Evolutionary conservation across 2,797 vertebrate species (phyloP), one percentile per base, ranked within the genome.

Genomic region (Pseudotriccus pelzelni): DNA sequence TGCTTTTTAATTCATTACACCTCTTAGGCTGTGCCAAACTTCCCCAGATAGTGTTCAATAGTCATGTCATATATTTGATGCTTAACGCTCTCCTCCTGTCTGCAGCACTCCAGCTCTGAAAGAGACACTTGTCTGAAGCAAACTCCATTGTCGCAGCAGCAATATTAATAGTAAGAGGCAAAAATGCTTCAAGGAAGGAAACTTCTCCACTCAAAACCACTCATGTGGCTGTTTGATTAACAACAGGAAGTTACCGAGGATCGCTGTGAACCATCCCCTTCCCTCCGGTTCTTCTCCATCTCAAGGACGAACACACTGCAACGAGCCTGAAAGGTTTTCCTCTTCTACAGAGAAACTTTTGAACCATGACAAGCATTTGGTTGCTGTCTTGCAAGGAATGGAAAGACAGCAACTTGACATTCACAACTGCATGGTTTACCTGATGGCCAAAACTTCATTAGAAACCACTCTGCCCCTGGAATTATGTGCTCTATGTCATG

Each of bases 131-230:
- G 50, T 81, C 69, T 86, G 72, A 91, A 95, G 70, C 86, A 84
- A 83, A 32, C 32, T 70, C 41, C 86, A 37, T 68, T 78, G 94
- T 63, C 68, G 55, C 52, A 69, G 27, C 58, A 68, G 58, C 67
- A 78, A 22, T 59, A 85, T 74, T 92, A 46, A 82, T 37, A 93
- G 73, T 25, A 89, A 91, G 91, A 93, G 18, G 56, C 53, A 94
- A 90, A 96, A 91, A 87, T 32, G 70, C 49, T 86, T 91, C 58
- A 96, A 95, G 77, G 32, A 75, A 84, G 84, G 62, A 81, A 91
- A 96, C 59, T 56, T 75, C 46, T 27, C 14, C 20, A 69, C 64
- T 91, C 92, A 60, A 93, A 97, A 52, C 79, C 69, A 73, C 93
- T 95, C 1, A 0, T 59, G 66, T 3, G 6, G 22, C 41, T 80